Percentiles rank a stretch among this genome's conserved stretches.
phyloP scores from a whole-genome alignment of 2,888 invertebrate species.

The Plebejus argus region DNA sequence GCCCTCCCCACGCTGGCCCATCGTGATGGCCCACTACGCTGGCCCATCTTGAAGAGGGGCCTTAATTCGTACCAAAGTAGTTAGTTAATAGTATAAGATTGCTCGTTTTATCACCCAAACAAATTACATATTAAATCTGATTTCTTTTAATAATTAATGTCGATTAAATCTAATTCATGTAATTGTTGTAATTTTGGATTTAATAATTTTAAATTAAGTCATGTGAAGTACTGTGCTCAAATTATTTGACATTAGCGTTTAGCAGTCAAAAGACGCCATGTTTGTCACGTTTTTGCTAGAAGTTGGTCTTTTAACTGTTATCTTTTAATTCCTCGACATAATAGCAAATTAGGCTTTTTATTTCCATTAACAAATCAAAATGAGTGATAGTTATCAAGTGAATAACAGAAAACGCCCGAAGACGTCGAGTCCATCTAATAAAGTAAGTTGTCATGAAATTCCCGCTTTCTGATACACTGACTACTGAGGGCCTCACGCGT shows the following conservation, averaged over 20 bases:
- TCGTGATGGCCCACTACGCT: no score
- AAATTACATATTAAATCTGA: not conserved
- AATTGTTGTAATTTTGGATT: conserved; percentile 15
- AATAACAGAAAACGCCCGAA: conserved; percentile 58
- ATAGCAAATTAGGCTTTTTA: conserved; percentile 35
- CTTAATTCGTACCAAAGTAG: no score
- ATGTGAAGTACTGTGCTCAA: conserved; percentile 30
- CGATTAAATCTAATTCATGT: not conserved
- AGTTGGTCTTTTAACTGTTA: conserved; percentile 58
- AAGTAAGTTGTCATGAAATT: conserved; percentile 63
- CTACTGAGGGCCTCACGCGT: conserved; percentile 62
- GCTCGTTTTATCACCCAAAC: not conserved
- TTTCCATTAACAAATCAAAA: conserved; percentile 45
- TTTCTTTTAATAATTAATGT: not conserved
- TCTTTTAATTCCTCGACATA: conserved; percentile 46
- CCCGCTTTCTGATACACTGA: conserved; percentile 61
- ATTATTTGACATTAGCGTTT: conserved; percentile 53
- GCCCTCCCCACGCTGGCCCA: no score
- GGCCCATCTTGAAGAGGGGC: no score
- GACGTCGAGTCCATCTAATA: conserved; percentile 54
- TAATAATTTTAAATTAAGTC: conserved; percentile 10
- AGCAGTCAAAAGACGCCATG: conserved; percentile 65
- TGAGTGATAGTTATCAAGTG: conserved; percentile 59
- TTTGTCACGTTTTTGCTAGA: conserved; percentile 77
- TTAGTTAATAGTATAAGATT: no score